Conservation (phyloP, 1,140 invertebrate genomes). For the Elymnias hypermnestra region DNA sequence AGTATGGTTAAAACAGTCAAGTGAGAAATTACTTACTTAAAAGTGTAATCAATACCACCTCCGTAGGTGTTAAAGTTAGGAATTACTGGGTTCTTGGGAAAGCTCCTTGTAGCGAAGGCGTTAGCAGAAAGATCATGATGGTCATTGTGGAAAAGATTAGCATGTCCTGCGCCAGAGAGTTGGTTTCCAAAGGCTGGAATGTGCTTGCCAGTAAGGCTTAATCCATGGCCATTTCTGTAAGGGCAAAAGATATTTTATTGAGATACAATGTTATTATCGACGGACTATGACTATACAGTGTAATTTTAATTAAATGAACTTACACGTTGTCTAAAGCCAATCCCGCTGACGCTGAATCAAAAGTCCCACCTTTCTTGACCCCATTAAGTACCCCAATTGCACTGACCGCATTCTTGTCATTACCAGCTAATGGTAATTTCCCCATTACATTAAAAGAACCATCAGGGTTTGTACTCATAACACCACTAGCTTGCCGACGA, state of each 20-base stretch:
- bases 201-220: constrained; percentile 26
- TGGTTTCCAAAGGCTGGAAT: constrained; percentile 33
- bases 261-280: not conserved
- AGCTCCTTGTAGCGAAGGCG: constrained; percentile 38
- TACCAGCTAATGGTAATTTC: constrained; percentile 31
- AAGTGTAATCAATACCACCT: constrained; percentile 38
- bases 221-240: constrained; percentile 33
- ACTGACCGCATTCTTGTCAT: constrained; percentile 35
- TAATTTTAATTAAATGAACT: constrained; percentile 18
- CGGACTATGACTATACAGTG: not conserved
- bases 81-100: constrained; percentile 30
- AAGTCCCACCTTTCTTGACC: constrained; percentile 17
- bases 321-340: constrained; percentile 38
- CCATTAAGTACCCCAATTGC: constrained; percentile 24
- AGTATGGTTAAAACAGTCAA: not conserved
- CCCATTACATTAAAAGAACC: constrained; percentile 27
- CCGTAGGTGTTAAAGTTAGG: constrained; percentile 43
- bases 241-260: not conserved
- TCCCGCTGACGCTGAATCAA: constrained; percentile 26
- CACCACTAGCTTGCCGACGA: constrained; percentile 25
- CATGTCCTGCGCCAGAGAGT: constrained; percentile 32
- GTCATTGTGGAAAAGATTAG: constrained; percentile 40
- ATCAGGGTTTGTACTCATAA: constrained; percentile 32
- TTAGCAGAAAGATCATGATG: constrained; percentile 37
- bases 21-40: constrained; percentile 38